Base-by-base conservation (phyloP, 2,113 vertebrate species). In the mouse (Mus musculus) region DNA sequence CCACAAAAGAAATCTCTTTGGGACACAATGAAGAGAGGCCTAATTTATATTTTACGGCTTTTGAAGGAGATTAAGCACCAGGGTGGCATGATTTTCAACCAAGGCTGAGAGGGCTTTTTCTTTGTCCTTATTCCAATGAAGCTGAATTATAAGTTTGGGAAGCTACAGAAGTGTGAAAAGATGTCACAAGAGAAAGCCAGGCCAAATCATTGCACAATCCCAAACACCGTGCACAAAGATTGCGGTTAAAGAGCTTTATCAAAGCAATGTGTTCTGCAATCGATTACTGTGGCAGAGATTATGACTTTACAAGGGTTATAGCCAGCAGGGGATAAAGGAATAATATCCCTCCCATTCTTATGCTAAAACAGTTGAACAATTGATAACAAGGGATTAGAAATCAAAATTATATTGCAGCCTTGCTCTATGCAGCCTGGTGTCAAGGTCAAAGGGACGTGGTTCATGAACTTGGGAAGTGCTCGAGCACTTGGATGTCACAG, bases 1-100 rank as follows among this genome's bases (percentile, higher is more conserved):
- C 96, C 96, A 96, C 92, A 97, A 96, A 94, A 97, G 97, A 98
- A 98, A 97, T 75, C 97, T 97, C 71, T 93, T 97, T 98, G 95
- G 90, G 90, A 97, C 96, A 96, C 95, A 98, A 91, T 0, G 78
- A 97, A 93, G 95, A 97, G 95, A 98, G 94, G 56, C 89, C 93
- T 98, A 98, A 98, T 98, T 98, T 98, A 97, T 98, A 97, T 98
- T 98, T 98, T 98, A 98, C 93, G 96, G 56, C 96, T 98, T 98
- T 97, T 97, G 97, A 95, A 98, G 24, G 98, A 98, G 95, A 98
- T 97, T 98, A 98, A 98, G 98, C 87, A 91, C 97, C 98, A 97
- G 28, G 91, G 96, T 95, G 96, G 88, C 97, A 78, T 49, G 95
- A 97, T 98, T 98, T 98, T 98, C 98, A 97, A 97, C 94, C 97